These are phyloP conservation scores for Pangasius krempfi DNA, from an alignment of 2,797 vertebrate species.

Conservation along the genomic window DNA sequence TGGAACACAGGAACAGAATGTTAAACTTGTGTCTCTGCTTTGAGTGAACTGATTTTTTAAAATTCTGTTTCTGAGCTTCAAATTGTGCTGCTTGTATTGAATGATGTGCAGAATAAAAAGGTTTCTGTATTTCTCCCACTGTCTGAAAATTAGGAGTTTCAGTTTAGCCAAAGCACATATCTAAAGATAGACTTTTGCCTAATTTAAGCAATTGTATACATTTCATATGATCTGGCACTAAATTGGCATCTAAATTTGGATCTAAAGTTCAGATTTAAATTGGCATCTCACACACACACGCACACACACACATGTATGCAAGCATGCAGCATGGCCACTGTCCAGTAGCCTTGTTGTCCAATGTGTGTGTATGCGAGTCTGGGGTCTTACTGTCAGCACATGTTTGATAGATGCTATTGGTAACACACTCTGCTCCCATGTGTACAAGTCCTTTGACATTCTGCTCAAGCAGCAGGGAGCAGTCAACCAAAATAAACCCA, in stretches of 20 bases:
- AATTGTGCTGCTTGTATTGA: neutral
- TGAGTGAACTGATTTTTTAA: neutral
- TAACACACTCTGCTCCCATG: slow-evolving; percentile 59
- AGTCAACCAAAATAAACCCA: slow-evolving; percentile 69
- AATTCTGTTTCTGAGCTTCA: neutral
- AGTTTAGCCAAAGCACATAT: neutral
- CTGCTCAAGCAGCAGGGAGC: slow-evolving; percentile 51
- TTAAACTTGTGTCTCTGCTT: neutral
- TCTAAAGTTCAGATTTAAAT: neutral
- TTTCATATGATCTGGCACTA: neutral
- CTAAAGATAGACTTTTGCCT: neutral
- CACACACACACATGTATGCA: neutral
- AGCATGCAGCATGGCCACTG: slow-evolving; percentile 7
- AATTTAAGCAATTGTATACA: slow-evolving; percentile 19
- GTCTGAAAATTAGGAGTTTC: too few species aligned
- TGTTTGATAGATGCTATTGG: slow-evolving; percentile 63
- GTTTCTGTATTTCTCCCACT: too few species aligned
- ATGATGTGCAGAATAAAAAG: too few species aligned
- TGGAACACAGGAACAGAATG: neutral
- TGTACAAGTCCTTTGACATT: slow-evolving; percentile 60
- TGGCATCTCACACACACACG: neutral
- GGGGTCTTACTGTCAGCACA: slow-evolving; percentile 62
- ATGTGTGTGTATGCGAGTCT: slow-evolving; percentile 7
- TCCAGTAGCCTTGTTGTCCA: slow-evolving; percentile 25
- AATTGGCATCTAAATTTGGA: too few species aligned